Evolutionary conservation across 2,888 invertebrate species (phyloP), one percentile per base, ranked within the genome.

Genomic region (Steinernema scapterisci): DNA sequence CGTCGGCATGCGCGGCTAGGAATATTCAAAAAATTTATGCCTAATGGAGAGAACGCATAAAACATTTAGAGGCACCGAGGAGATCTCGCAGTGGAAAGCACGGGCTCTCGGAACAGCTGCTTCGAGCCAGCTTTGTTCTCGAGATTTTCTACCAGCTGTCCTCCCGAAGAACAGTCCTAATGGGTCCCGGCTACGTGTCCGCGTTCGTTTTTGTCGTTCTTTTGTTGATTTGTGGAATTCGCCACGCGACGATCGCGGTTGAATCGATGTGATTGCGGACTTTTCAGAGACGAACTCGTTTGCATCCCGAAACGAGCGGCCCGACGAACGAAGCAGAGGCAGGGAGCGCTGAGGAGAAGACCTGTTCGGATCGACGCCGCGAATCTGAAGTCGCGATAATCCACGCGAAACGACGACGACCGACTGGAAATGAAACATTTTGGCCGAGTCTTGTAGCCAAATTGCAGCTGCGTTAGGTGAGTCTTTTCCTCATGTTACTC

Each of bases 21-120:
- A 63, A 63, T 63, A 63, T 63, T 63, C 63, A 63, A 63, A 63
- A 63, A 63, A 63, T 63, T 63, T 63, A 63, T 27, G 63, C 63
- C 31, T 63, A 63, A 63, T 63, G 63, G 63, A 63, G 63, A 63
- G 63, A 63, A 63, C 27, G 63, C 63, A 63, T 63, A 63, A 63
- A 63, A 63, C 63, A 63, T 63, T 63, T 27, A 63, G 27, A 27
- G 63, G 63, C 63, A 27, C 63, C 63, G 63, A 31, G 25, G 27
- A 63, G 63, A 63, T 11, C 31, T 21, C 48, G n/a, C n/a, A 48
- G 48, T 44, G 48, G 38, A 38, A 9, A 38, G 38, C 3, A 3
- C 5, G 19, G 6, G 5, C 48, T 48, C 48, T 48, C 19, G n/a
- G 48, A 48, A 63, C 63, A 63, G 63, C 63, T 63, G 63, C 63